Percentiles rank a stretch among this genome's conserved stretches.
Evolutionary conservation across 2,797 vertebrate genomes (phyloP).

Genomic region (Cyclura pinguis): DNA sequence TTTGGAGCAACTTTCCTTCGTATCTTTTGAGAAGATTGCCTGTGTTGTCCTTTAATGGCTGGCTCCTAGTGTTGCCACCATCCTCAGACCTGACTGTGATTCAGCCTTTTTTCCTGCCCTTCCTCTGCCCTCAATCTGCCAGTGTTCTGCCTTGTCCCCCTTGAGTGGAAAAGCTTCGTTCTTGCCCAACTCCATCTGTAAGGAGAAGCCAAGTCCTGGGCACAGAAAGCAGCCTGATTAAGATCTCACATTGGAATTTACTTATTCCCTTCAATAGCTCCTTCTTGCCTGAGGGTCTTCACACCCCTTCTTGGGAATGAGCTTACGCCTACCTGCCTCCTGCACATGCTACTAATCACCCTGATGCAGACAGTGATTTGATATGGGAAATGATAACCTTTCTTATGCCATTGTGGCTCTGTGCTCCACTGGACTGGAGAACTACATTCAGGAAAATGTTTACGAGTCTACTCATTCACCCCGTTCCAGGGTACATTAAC

Average conservation of each 20-base stretch:
- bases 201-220: background rate
- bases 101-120: background rate
- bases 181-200: background rate
- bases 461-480: background rate
- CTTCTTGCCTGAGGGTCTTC: conserved; percentile 28
- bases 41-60: background rate
- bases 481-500: background rate
- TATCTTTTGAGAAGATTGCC: background rate
- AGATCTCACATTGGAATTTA: conserved; percentile 24
- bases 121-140: conserved; percentile 8
- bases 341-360: background rate
- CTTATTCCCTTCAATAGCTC: conserved; percentile 32
- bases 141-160: background rate
- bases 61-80: background rate
- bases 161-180: background rate
- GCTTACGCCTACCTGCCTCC: background rate
- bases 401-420: background rate
- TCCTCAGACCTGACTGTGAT: too few relatives aligned
- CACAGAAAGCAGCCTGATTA: conserved; percentile 16
- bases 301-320: background rate
- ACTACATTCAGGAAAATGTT: background rate
- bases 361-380: conserved; percentile 2
- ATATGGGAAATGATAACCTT: conserved; percentile 19
- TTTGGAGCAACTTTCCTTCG: background rate
- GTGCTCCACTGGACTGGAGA: conserved; percentile 21